Percentiles rank a stretch among this genome's conserved stretches.
These are phyloP conservation scores for Chinchilla lanigera DNA, from an alignment of 2,113 vertebrate species.

Conservation along the genomic window DNA sequence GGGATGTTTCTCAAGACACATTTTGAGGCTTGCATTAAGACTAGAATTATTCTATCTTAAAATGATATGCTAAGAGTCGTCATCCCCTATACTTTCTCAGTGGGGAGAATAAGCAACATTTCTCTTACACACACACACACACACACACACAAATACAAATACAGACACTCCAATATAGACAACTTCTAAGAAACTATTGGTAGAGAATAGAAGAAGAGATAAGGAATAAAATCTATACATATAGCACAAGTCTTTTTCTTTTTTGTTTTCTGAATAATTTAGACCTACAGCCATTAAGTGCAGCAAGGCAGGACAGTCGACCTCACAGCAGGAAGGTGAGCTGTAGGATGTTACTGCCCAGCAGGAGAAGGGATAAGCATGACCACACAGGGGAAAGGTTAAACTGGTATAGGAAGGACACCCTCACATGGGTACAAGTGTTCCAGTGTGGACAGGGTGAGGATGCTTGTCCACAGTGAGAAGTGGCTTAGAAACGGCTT, in stretches of 20 bases:
- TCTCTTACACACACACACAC: not conserved
- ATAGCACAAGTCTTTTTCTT: not conserved
- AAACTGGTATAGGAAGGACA: not conserved
- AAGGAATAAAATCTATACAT: not conserved
- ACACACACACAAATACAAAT: not conserved
- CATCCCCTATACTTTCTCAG: too few species aligned
- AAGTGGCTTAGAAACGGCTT: not conserved
- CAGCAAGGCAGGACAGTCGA: not conserved
- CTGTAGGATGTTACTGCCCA: not conserved
- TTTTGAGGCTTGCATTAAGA: too few species aligned
- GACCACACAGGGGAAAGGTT: too few species aligned
- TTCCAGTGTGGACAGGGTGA: not conserved
- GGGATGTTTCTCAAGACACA: too few species aligned
- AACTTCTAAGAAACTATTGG: not conserved
- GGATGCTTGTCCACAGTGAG: not conserved
- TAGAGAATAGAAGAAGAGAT: not conserved
- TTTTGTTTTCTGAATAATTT: conserved; percentile 2
- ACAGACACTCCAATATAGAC: not conserved
- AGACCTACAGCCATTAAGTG: not conserved
- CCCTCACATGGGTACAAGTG: rapidly evolving
- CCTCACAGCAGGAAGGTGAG: not conserved
- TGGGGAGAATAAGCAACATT: not conserved
- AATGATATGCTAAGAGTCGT: too few species aligned
- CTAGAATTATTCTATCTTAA: too few species aligned
- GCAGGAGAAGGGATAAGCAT: not conserved